These are phyloP conservation scores for Aproaerema taeniolella DNA, from an alignment of 2,888 invertebrate species.

Conservation along the genomic window DNA sequence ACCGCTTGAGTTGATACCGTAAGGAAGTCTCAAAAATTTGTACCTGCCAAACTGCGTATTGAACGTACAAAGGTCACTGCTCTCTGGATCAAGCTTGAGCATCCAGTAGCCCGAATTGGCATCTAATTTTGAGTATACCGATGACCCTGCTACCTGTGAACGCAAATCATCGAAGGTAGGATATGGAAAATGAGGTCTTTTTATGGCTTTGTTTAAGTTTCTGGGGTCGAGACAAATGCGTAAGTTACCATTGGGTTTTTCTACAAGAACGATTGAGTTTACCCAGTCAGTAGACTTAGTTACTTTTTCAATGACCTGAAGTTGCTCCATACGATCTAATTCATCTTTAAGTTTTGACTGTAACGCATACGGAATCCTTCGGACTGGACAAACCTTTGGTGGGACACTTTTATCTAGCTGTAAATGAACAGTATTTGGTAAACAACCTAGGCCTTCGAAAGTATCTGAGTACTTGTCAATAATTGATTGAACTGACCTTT, in stretches of 20 bases:
- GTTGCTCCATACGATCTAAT: conserved; percentile 5
- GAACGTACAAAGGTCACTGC: conserved; percentile 18
- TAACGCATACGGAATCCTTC: conserved; percentile 3
- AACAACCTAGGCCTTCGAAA: conserved; percentile 14
- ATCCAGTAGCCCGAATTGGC: conserved; percentile 20
- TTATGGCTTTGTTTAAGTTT: conserved; percentile 13
- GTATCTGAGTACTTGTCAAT: conserved; percentile 8
- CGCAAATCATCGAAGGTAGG: conserved; percentile 14
- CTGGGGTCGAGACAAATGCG: conserved; percentile 16
- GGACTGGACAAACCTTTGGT: conserved; percentile 11
- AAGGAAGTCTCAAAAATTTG: conserved; percentile 20
- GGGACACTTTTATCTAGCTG: conserved; percentile 4
- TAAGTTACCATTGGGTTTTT: conserved; percentile 6
- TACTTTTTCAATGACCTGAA: conserved; percentile 7
- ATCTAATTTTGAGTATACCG: conserved; percentile 12
- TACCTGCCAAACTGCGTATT: conserved; percentile 19
- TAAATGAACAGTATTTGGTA: conserved; percentile 10
- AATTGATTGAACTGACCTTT: neutral
- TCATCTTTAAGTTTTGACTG: neutral
- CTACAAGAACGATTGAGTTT: conserved; percentile 12
- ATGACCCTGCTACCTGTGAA: conserved; percentile 7
- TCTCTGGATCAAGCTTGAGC: conserved; percentile 9
- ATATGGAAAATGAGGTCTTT: conserved; percentile 11
- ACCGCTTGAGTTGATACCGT: conserved; percentile 17
- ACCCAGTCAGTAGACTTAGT: conserved; percentile 12